Conservation (phyloP, 2,888 invertebrate genomes). For the Agrypnus murinus region DNA sequence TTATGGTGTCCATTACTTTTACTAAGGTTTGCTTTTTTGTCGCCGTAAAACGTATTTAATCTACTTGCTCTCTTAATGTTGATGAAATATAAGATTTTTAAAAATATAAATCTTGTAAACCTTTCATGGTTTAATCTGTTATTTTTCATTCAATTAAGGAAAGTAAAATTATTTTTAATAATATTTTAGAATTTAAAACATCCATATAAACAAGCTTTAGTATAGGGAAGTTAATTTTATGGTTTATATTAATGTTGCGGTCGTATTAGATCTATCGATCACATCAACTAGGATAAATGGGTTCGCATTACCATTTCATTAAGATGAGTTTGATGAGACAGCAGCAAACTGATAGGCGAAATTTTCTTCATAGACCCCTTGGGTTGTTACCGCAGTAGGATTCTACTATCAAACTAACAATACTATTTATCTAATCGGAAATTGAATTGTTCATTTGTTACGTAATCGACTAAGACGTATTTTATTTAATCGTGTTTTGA, state of each 20-base stretch:
- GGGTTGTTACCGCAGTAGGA: conserved; percentile 13
- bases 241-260: conserved; percentile 1
- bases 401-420: neutral
- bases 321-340: conserved; percentile 21
- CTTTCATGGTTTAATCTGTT: neutral
- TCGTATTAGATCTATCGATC: conserved; percentile 6
- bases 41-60: conserved; percentile 30
- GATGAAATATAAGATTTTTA: conserved; percentile 26
- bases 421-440: too few relatives aligned
- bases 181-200: too few relatives aligned
- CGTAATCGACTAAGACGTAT: too few relatives aligned
- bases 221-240: too few relatives aligned
- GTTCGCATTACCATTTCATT: conserved; percentile 17
- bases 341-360: neutral
- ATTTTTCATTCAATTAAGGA: too few relatives aligned
- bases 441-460: too few relatives aligned
- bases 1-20: conserved; percentile 56
- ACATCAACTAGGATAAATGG: conserved; percentile 2
- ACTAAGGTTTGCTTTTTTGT: conserved; percentile 36
- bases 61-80: conserved; percentile 28
- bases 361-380: too few relatives aligned
- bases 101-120: conserved; percentile 6
- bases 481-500: too few relatives aligned
- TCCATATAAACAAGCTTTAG: too few relatives aligned
- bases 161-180: too few relatives aligned